phyloP scores from a whole-genome alignment of 2,113 vertebrate species.

The Nannospalax galili region DNA sequence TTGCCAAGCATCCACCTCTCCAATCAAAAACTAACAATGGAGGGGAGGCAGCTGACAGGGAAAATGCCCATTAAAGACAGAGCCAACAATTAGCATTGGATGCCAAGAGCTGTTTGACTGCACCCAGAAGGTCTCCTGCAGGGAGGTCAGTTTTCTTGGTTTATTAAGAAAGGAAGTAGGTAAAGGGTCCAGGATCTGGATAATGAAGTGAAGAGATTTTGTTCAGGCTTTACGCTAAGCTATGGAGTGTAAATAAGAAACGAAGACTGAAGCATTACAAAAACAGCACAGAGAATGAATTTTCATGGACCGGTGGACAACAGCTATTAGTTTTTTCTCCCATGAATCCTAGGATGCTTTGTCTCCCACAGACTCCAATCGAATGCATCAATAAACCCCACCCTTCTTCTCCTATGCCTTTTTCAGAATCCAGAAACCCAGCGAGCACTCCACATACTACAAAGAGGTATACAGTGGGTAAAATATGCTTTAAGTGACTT shows the following conservation, averaged over 20 bases:
- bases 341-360: neutral
- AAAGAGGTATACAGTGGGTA: neutral
- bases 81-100: constrained; percentile 7
- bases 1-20: constrained; percentile 1
- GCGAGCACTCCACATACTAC: neutral
- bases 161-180: neutral
- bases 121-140: neutral
- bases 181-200: neutral
- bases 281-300: neutral
- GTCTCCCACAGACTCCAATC: neutral
- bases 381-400: neutral
- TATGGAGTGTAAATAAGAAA: neutral
- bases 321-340: neutral
- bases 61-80: constrained; percentile 15
- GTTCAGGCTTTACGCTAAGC: neutral
- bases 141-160: neutral
- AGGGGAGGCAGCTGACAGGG: neutral
- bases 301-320: neutral
- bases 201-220: neutral
- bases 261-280: neutral
- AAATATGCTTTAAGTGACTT: neutral
- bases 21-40: constrained; percentile 45
- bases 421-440: neutral
- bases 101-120: neutral
- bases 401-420: neutral